Base-by-base conservation (phyloP, 1,140 invertebrate genomes). In the Gryon sp. region DNA sequence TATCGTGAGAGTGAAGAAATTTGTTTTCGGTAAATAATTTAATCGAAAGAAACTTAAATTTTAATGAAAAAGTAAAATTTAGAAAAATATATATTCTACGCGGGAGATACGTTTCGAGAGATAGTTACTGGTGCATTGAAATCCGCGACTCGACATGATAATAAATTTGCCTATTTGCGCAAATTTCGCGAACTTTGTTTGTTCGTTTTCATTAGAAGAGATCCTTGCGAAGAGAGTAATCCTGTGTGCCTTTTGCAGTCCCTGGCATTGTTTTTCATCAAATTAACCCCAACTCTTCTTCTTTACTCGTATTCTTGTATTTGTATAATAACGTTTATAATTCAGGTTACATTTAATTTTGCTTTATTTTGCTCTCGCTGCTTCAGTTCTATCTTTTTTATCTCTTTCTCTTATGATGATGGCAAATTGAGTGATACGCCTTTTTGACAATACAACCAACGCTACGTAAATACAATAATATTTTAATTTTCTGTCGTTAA, bases 251-350 rank as follows among this genome's bases (percentile, higher is more conserved):
- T 81, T 81, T 80, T 66, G 32, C 76, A 65, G 74, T 52, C 36
- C 6, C 45, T 28, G 18, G 40, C 80, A 80, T 85, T 86, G 81
- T 85, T 86, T 86, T 87, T 87, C 85, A 87, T 86, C 80, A 87
- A 87, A 86, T 87, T 87, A 84, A 85, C 83, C 68, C 82, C 78
- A 70, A 63, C 73, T 79, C 82, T 82, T 76, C 72, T 81, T 81
- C 80, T 76, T 72, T 8, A 14, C 48, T 6, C 68, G n/a, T n/a
- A n/a, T n/a, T n/a, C n/a, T n/a, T 38, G 73, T 87, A 86, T 88
- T 87, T 87, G 86, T 82, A 84, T 86, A 86, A 86, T 83, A 85
- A 86, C 83, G 80, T 86, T 87, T 86, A 87, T 88, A 86, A 85
- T 87, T 87, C 84, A 87, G 74, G 80, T 85, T 82, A 75, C 82